Conservation (phyloP, 2,797 vertebrate genomes). For the Mionectes olivaceus region DNA sequence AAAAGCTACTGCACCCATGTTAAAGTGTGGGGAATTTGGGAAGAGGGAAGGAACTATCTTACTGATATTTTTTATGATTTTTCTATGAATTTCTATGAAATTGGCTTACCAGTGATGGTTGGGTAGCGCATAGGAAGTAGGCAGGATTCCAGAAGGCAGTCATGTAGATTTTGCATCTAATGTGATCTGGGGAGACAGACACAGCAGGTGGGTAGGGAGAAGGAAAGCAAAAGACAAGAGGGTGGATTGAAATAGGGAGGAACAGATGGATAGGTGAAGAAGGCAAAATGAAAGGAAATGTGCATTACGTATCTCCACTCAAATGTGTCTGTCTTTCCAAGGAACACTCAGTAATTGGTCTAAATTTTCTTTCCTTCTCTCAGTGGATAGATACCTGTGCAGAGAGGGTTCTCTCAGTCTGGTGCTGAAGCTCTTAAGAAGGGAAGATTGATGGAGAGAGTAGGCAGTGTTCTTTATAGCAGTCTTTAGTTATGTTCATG, state of each 20-base stretch:
- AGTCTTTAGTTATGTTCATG: neutral
- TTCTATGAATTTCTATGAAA: neutral
- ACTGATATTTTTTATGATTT: neutral
- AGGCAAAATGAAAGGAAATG: neutral
- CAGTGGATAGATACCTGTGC: neutral
- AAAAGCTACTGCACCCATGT: neutral
- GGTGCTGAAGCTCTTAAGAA: neutral
- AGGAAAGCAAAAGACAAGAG: neutral
- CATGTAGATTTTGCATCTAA: neutral
- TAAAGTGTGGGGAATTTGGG: neutral
- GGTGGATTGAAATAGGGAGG: neutral
- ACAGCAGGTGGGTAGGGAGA: neutral
- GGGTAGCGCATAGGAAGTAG: neutral
- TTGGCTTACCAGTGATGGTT: neutral
- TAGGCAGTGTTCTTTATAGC: neutral
- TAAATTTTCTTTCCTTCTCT: neutral
- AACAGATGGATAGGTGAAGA: neutral
- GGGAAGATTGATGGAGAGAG: neutral
- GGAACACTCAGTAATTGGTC: neutral
- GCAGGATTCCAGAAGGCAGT: neutral
- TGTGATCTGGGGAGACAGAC: neutral
- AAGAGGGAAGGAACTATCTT: neutral
- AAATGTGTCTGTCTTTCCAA: neutral
- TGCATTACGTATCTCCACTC: neutral
- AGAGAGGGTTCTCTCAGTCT: neutral